Evolutionary conservation across 1,140 invertebrate genomes (phyloP).

Genomic region (Archegozetes longisetosus): DNA sequence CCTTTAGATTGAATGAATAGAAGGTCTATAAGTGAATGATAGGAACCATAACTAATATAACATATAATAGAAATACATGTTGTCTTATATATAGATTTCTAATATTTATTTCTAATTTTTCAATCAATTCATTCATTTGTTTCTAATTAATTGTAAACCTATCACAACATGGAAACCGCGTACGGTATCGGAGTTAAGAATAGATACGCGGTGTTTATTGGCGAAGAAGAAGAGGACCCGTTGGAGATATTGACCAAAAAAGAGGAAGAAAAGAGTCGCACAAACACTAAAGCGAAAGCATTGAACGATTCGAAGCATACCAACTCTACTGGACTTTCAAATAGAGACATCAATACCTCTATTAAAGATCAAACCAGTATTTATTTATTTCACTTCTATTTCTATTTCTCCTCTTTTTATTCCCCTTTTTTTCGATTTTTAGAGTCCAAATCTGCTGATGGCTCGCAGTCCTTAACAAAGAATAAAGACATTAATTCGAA

Average conservation of each 20-base stretch:
- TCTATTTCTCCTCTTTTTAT: not conserved
- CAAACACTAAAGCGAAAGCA: not conserved
- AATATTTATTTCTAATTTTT: too few relatives aligned
- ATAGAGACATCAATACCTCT: not conserved
- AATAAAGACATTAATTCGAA: not conserved
- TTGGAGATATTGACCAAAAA: constrained; percentile 40
- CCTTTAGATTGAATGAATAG: too few relatives aligned
- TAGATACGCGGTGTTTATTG: constrained; percentile 75
- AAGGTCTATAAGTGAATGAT: too few relatives aligned
- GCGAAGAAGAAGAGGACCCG: constrained; percentile 65
- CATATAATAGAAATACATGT: too few relatives aligned
- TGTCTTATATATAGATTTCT: too few relatives aligned
- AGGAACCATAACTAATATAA: too few relatives aligned
- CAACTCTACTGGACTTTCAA: too few relatives aligned
- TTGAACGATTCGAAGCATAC: not conserved
- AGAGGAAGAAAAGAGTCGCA: not conserved
- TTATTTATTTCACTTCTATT: not conserved
- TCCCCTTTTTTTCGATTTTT: not conserved
- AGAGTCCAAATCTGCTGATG: not conserved
- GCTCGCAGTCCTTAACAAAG: not conserved
- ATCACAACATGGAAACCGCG: constrained; percentile 3
- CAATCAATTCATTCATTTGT: too few relatives aligned
- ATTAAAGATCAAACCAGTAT: not conserved
- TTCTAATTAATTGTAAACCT: too few relatives aligned
- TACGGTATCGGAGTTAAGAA: constrained; percentile 83